Evolutionary conservation across 2,797 vertebrate genomes (phyloP).

Genomic region (Periparus ater): DNA sequence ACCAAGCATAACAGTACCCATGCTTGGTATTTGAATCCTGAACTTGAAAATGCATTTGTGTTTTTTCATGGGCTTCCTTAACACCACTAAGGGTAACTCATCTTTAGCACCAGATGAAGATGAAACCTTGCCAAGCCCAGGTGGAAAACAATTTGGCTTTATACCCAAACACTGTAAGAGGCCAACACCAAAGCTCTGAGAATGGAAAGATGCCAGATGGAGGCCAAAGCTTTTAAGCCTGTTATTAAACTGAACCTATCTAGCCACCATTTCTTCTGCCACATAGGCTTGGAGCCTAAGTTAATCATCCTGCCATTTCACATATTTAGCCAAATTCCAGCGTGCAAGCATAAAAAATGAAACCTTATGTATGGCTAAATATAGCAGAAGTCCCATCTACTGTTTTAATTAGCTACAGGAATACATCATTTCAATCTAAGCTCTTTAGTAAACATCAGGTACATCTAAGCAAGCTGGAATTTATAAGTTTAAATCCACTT

Average conservation of each 20-base stretch:
- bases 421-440: not conserved
- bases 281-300: not conserved
- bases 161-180: not conserved
- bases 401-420: not conserved
- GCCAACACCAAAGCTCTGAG: not conserved
- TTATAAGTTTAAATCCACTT: not conserved
- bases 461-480: not conserved
- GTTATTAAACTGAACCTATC: not conserved
- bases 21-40: not conserved
- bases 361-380: not conserved
- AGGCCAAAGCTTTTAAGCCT: not conserved
- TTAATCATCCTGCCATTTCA: not conserved
- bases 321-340: not conserved
- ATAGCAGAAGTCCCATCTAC: not conserved
- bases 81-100: not conserved
- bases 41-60: not conserved
- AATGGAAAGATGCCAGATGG: not conserved
- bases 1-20: not conserved
- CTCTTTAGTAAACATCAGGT: not conserved
- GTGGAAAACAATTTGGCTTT: not conserved
- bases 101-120: not conserved
- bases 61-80: not conserved
- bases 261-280: not conserved
- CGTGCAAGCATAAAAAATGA: not conserved
- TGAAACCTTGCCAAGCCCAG: not conserved